phyloP scores from a whole-genome alignment of 2,888 invertebrate species.

The Drosophila algonquin region DNA sequence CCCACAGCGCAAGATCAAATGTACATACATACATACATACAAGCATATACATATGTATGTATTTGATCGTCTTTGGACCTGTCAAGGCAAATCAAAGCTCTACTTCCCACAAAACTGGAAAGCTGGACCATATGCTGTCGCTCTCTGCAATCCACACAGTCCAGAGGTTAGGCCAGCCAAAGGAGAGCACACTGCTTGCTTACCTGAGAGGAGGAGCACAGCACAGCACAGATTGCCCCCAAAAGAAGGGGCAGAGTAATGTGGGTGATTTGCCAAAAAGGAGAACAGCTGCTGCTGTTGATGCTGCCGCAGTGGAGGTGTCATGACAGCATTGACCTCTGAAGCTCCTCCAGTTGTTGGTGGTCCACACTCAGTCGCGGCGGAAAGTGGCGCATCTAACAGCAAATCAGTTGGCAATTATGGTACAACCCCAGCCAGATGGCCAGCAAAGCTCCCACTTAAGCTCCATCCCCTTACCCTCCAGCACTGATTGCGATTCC shows the following conservation, averaged over 20 bases:
- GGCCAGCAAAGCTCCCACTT: neutral
- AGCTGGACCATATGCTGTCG: neutral
- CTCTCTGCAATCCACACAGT: neutral
- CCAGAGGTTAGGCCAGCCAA: neutral
- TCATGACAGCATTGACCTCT: constrained; percentile 72
- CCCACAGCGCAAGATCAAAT: constrained; percentile 49
- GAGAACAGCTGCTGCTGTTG: constrained; percentile 36
- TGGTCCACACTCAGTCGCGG: constrained; percentile 32
- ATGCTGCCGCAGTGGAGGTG: constrained; percentile 43
- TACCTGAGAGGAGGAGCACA: neutral
- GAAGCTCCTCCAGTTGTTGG: constrained; percentile 44
- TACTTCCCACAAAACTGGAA: neutral
- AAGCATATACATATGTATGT: too few species aligned
- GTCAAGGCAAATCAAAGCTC: neutral
- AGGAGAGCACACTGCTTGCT: neutral
- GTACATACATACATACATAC: too few species aligned
- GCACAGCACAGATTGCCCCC: neutral
- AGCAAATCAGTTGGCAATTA: constrained; percentile 43
- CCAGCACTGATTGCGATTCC: neutral
- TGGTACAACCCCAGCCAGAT: constrained; percentile 23
- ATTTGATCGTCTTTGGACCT: too few species aligned
- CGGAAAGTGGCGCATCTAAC: constrained; percentile 46
- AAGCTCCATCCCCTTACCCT: neutral
- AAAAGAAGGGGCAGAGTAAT: constrained; percentile 3
- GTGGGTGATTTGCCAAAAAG: constrained; percentile 25